phyloP scores from a whole-genome alignment of 1,140 invertebrate genomes.

The Heterodera schachtii region DNA sequence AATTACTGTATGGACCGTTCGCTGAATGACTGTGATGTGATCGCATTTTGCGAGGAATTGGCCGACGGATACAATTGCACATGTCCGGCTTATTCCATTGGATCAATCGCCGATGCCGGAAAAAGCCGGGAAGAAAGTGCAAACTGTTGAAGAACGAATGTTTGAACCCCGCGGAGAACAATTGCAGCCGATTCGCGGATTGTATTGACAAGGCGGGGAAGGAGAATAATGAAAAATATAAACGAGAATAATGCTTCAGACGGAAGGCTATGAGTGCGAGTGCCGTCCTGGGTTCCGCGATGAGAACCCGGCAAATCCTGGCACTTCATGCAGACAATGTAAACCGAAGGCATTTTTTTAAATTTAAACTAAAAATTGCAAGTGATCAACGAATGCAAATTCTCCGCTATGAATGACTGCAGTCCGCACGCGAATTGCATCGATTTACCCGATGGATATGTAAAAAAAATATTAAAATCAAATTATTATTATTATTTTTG shows the following conservation, averaged over 20 bases:
- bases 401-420: constrained; percentile 85
- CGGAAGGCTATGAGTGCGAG: constrained; percentile 43
- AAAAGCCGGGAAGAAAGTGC: constrained; percentile 54
- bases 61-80: constrained; percentile 60
- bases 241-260: background rate
- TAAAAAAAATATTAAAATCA: background rate
- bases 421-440: constrained; percentile 78
- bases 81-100: constrained; percentile 59
- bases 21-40: constrained; percentile 62
- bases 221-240: background rate
- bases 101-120: constrained; percentile 62
- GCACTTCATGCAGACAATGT: constrained; percentile 45
- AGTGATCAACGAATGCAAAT: constrained; percentile 81
- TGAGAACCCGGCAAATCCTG: constrained; percentile 46
- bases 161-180: constrained; percentile 59
- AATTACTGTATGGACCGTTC: constrained; percentile 63
- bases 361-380: background rate
- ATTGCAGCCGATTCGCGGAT: constrained; percentile 61
- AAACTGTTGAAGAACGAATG: constrained; percentile 58
- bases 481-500: too few relatives aligned
- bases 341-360: constrained; percentile 17
- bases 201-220: constrained; percentile 51
- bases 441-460: constrained; percentile 77
- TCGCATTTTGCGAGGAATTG: constrained; percentile 62
- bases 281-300: constrained; percentile 45